Evolutionary conservation across 2,888 invertebrate species (phyloP), one percentile per base, ranked within the genome.

Genomic region (Yponomeuta sedellus): DNA sequence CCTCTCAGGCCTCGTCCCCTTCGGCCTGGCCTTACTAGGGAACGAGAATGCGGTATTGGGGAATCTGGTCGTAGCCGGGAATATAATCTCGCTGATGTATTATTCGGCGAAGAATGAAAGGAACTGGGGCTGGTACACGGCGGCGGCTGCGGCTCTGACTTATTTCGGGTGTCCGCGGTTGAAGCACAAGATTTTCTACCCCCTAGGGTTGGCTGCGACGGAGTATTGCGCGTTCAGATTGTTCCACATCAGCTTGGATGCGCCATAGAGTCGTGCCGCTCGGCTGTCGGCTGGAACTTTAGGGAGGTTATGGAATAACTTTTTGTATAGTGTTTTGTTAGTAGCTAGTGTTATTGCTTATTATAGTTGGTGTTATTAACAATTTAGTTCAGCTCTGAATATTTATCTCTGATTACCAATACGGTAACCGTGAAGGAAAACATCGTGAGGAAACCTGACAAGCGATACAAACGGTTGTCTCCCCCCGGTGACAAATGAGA

Each of bases 101-200:
- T 84, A 82, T 65, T 81, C 88, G 0, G 68, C 77, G 0, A 69
- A 77, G 12, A 64, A 73, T n/a, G 74, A 79, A 1, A 71, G 74
- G 0, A 76, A 82, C 16, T 88, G 81, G 80, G 88, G 84, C 0
- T 87, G 82, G 82, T 88, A 78, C 34, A 83, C 86, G 0, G 86
- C 58, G 10, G 58, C n/a, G 3, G 58, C 22, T 6, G 58, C 58
- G 0, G 20, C 22, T 5, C 8, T 58, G 20, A 58, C 58, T 12
- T 58, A 58, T 19, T 58, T 58, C 11, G 58, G 58, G 58, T 58
- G 58, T 58, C 77, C 79, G 0, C 73, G 77, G 40, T 68, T 75
- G 57, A 65, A 72, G 0, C 69, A 71, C 0, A 83, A 79, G 65
- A 67, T 86, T 0, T n/a, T 83, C 25, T 88, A 85, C 66, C 88